Conservation (phyloP, 2,113 vertebrate species). For the Microtus richardsoni region DNA sequence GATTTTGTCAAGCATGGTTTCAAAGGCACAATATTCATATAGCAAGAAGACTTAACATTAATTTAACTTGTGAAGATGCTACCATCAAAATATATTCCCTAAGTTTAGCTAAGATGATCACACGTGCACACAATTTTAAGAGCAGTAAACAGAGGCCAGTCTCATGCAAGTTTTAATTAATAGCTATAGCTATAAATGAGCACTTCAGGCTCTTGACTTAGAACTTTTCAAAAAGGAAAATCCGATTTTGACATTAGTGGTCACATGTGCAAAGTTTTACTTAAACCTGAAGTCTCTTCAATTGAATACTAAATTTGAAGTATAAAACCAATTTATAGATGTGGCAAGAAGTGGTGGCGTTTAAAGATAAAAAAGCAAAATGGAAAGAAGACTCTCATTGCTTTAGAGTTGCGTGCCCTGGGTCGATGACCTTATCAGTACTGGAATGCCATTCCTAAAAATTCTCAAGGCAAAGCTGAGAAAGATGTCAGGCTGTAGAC, state of each 20-base stretch:
- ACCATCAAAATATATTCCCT: background rate
- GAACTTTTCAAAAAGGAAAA: background rate
- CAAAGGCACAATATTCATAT: background rate
- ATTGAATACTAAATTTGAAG: background rate
- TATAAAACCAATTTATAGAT: background rate
- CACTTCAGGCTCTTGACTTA: background rate
- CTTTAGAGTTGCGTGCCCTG: background rate
- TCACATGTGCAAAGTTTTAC: background rate
- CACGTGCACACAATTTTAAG: background rate
- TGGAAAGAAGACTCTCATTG: background rate
- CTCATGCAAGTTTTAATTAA: background rate
- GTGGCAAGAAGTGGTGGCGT: background rate
- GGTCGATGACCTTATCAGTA: background rate
- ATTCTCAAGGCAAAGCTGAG: background rate
- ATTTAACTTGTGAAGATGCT: background rate
- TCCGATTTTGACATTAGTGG: background rate
- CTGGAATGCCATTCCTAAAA: background rate
- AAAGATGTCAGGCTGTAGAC: background rate
- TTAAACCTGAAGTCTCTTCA: background rate
- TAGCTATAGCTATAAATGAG: background rate
- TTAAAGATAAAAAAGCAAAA: background rate
- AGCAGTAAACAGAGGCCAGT: background rate
- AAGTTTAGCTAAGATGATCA: background rate
- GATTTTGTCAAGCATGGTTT: slow-evolving; percentile 17
- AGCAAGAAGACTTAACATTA: slow-evolving; percentile 12